These are phyloP conservation scores for Agrotis clavis DNA, from an alignment of 2,888 invertebrate genomes.

Conservation along the genomic window DNA sequence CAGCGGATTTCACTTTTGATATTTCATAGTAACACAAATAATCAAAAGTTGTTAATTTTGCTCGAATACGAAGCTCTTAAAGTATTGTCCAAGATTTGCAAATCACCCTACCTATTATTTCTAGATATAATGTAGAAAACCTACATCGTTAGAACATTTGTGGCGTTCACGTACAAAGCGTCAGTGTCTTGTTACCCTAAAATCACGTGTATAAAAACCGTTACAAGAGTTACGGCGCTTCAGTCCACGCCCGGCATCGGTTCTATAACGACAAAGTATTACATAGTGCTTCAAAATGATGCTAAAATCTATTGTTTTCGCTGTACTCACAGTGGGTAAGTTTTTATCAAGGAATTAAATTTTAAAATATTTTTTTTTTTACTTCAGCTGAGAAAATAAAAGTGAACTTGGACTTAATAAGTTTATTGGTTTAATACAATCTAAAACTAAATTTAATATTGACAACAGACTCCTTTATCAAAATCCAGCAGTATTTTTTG, in stretches of 20 bases:
- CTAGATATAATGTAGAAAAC: background rate
- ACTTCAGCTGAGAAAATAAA: too few species aligned
- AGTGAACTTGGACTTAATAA: too few species aligned
- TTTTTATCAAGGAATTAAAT: conserved; percentile 7
- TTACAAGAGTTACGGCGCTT: conserved; percentile 55
- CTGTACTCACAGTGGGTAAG: conserved; percentile 78
- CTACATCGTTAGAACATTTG: background rate
- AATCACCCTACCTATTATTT: background rate
- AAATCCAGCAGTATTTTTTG: too few species aligned
- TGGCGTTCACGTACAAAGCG: background rate
- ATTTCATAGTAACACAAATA: too few species aligned
- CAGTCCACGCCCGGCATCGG: conserved; percentile 72
- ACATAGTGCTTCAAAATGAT: conserved; percentile 72
- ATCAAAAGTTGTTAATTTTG: too few species aligned
- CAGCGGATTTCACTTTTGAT: too few species aligned
- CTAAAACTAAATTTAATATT: too few species aligned
- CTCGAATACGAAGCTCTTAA: too few species aligned
- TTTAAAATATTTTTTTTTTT: background rate
- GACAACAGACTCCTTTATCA: too few species aligned
- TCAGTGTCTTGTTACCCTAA: conserved; percentile 42
- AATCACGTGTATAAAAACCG: conserved; percentile 51
- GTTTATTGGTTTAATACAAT: too few species aligned
- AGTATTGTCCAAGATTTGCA: too few species aligned
- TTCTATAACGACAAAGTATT: conserved; percentile 49
- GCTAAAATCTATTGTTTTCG: conserved; percentile 76